A percentile compares a stretch with the other conserved stretches of the same genome.
Conservation (phyloP, 2,888 invertebrate genomes). For the Disparrhopalites patrizii region DNA sequence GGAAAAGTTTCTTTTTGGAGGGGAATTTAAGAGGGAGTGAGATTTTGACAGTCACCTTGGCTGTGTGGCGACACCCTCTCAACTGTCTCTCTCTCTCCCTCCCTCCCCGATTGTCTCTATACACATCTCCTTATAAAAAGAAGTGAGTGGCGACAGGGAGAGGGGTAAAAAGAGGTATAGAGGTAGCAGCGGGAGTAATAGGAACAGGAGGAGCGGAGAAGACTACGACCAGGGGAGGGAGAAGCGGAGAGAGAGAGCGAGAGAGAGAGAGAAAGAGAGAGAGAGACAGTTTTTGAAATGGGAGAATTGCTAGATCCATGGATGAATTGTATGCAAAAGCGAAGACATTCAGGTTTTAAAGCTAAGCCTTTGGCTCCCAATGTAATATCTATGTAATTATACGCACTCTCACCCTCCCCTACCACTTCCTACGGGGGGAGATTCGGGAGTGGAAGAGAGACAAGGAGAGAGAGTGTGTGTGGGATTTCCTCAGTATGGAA, state of each 20-base stretch:
- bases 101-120: too few species aligned
- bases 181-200: background rate
- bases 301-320: conserved; percentile 24
- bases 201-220: background rate
- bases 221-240: background rate
- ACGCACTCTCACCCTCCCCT: background rate
- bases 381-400: background rate
- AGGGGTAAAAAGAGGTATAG: background rate
- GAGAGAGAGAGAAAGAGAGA: too few species aligned
- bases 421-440: conserved; percentile 1
- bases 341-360: conserved; percentile 27
- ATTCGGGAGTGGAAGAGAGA: background rate
- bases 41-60: background rate
- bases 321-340: conserved; percentile 28
- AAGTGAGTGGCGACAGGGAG: background rate
- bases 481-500: conserved; percentile 20
- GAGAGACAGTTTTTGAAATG: conserved; percentile 15
- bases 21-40: background rate
- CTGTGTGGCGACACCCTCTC: too few species aligned
- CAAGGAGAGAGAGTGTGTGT: conserved; percentile 5
- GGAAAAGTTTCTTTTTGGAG: background rate
- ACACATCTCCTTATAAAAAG: too few species aligned
- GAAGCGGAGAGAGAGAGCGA: too few species aligned
- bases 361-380: conserved; percentile 15
- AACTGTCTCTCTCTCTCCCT: too few species aligned